Evolutionary conservation across 2,113 vertebrate species (phyloP), one percentile per base, ranked within the genome.

Genomic region (Cynoglossus semilaevis): DNA sequence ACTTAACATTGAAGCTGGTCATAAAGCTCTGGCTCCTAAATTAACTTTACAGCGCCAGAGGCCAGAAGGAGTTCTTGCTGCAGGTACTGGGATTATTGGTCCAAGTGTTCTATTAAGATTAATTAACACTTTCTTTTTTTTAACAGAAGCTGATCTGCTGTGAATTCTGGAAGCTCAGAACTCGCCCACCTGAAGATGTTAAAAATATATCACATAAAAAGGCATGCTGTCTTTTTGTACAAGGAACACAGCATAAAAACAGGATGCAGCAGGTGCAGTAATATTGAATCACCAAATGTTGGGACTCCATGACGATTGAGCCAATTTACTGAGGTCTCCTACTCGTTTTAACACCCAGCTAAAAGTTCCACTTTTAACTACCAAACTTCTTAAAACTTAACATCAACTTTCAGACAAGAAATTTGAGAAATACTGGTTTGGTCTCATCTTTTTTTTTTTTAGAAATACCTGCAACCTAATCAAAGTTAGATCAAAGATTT

Each of bases 41-140:
- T n/a, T n/a, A n/a, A n/a, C n/a, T n/a, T n/a, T n/a, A n/a, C 15
- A 95, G 88, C 72, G 84, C 90, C 50, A 97, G 74, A 15, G 93
- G 93, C 8, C 90, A 87, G 55, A 96, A 87, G 66, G 88, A 92
- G 67, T 63, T 57, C 50, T 81, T 49, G 41, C 0, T 65, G 90
- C 91, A 91, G 3, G 84, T 92, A 72, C 9, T 87, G 85, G 83
- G 91, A 80, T 90, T 92, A 86, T 89, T 95, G 80, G 93, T 94
- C 94, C 94, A 95, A 52, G 92, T 88, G 51, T 92, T 93, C 95
- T 93, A 95, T 66, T 91, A 89, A 0, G 93, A 94, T n/a, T n/a
- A n/a, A n/a, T n/a, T n/a, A n/a, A 75, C 93, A 95, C 40, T 94
- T 91, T 0, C 94, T 93, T 67, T 93, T 95, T 88, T 95, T 94